Evolutionary conservation across 2,797 vertebrate genomes (phyloP).

Genomic region (Pseudochromis fuscus): DNA sequence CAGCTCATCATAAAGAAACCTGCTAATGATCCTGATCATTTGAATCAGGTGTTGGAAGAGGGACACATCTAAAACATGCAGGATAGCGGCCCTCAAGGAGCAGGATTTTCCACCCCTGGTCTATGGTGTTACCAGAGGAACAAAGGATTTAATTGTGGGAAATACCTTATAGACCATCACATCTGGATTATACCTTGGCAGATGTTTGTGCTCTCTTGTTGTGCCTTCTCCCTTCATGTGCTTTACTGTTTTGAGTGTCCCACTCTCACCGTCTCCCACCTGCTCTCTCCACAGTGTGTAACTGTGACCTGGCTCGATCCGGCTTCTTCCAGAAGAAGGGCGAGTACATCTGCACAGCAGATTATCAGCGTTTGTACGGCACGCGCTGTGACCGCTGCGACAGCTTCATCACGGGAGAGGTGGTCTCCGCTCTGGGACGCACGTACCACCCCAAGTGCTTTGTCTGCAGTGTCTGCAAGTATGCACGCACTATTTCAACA

Average conservation of each 20-base stretch:
- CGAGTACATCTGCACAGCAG: constrained; percentile 97
- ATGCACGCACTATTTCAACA: constrained; percentile 35
- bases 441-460: constrained; percentile 99
- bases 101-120: too few species aligned
- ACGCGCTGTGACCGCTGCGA: constrained; percentile 96
- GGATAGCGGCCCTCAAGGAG: too few species aligned
- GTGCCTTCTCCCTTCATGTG: too few species aligned
- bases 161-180: too few species aligned
- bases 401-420: constrained; percentile 97
- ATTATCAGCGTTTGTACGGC: constrained; percentile 98
- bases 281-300: constrained; percentile 89
- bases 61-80: too few species aligned
- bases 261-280: constrained; percentile 13
- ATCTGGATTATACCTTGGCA: too few species aligned
- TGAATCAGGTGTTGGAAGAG: too few species aligned
- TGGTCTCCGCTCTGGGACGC: constrained; percentile 96
- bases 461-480: constrained; percentile 98
- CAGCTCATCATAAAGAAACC: too few species aligned
- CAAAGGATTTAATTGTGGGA: too few species aligned
- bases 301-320: constrained; percentile 94
- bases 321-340: constrained; percentile 99
- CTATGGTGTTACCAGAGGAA: too few species aligned
- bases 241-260: neutral
- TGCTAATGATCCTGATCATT: too few species aligned
- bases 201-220: too few species aligned